phyloP scores from a whole-genome alignment of 2,797 vertebrate genomes.

The Borostomias antarcticus region DNA sequence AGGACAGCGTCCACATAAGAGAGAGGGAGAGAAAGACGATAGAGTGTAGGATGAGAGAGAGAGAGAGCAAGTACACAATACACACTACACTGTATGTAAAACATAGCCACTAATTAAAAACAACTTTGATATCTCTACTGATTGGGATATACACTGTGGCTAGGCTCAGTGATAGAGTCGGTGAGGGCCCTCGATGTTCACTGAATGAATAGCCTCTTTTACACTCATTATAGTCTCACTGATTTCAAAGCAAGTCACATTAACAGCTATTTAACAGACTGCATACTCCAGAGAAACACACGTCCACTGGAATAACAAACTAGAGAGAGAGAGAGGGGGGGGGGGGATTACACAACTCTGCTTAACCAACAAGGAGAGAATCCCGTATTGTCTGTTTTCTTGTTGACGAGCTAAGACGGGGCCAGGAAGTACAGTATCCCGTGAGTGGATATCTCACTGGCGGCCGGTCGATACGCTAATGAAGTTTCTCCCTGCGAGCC shows the following conservation, averaged over 20 bases:
- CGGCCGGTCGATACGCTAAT: conserved; percentile 32
- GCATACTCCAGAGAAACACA: background rate
- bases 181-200: background rate
- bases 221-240: background rate
- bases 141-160: background rate
- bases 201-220: background rate
- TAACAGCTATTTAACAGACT: background rate
- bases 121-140: background rate
- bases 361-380: background rate
- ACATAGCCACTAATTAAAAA: background rate
- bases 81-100: background rate
- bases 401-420: conserved; percentile 28
- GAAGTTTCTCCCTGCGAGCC: conserved; percentile 32
- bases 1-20: background rate
- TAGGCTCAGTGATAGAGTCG: background rate
- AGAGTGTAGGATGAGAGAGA: background rate
- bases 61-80: background rate
- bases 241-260: background rate
- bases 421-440: conserved; percentile 21
- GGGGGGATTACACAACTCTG: background rate
- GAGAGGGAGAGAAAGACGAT: background rate
- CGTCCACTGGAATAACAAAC: background rate
- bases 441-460: conserved; percentile 36
- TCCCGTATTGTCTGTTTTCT: conserved; percentile 23
- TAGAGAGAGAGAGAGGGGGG: background rate